Evolutionary conservation across 2,888 invertebrate genomes (phyloP), one percentile per base, ranked within the genome.

Genomic region (Xestia sexstrigata): DNA sequence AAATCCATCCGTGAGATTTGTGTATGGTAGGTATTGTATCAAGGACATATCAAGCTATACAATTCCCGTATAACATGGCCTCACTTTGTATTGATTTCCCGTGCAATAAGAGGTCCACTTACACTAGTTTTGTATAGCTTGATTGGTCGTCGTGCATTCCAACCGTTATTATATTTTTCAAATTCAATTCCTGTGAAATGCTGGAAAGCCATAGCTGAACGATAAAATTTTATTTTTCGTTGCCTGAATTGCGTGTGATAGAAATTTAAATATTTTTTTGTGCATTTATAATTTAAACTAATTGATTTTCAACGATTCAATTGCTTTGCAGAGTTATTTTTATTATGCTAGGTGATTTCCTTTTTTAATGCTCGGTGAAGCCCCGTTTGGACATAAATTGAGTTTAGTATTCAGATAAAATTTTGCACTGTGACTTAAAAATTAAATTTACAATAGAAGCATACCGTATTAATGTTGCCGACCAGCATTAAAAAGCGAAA

Each of bases 121-220:
- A 42, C 7, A 42, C 42, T 42, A 42, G 42, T 42, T 42, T 42
- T 9, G 42, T 42, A 42, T 42, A 42, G 42, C 42, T 42, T 42
- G 9, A 42, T 42, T 42, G 42, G 42, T 42, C 42, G 42, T 9
- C 42, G 42, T 42, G 42, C 42, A 39, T 47, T 65, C 47, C 9
- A n/a, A 68, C 52, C 9, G 23, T 55, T 70, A 39, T 68, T 72
- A 76, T 72, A 76, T 78, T 84, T 74, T 81, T 74, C 23, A 63
- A 70, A 79, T 85, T 81, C 72, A 83, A 86, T 84, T 77, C 78
- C 71, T 74, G 67, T 77, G 79, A 81, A 79, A 83, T 88, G 88
- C 84, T 73, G 65, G 26, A 71, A 78, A 81, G 75, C 39, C 78
- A 78, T 70, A 66, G 75, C 58, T 4, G 62, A 79, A 78, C 68